Base-by-base conservation (phyloP, 1,140 invertebrate genomes). In the Subanguina moxae region DNA sequence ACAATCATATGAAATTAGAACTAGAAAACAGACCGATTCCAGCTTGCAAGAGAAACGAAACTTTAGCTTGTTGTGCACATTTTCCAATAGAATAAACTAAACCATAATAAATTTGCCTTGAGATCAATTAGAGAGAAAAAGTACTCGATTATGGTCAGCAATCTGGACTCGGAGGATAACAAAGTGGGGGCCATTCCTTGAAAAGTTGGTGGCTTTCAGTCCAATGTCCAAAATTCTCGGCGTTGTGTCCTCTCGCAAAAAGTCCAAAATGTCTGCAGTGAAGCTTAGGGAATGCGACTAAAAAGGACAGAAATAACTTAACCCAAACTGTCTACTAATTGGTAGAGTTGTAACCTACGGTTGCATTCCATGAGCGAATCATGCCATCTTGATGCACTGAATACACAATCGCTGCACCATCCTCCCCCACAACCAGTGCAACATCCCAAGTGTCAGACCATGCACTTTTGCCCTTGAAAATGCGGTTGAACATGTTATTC, bases 391-490 rank as follows among this genome's bases (percentile, higher is more conserved):
- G 58, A 25, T 61, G 58, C 1, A 61, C 28, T 19, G n/a, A 21
- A 43, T 61, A 61, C 32, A 38, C 32, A 43, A 7, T 61, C 5
- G 28, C 28, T 13, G n/a, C 38, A 5, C 58, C 58, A 19, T 21
- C 58, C 5, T 13, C n/a, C 1, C 1, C 28, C n/a, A 21, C 28
- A 30, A n/a, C 58, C 19, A 58, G 11, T 23, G 57, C 23, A 11
- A 61, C 28, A 28, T 61, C 58, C 28, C 28, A 30, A 19, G 58
- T 61, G 38, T 61, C 38, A 7, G 58, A 61, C 58, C 28, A 61
- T 7, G 58, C 58, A 28, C 38, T 61, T 58, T 61, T 21, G 28
- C 58, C 58, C n/a, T 61, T 61, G 28, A 30, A 61, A 19, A 61
- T 32, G 3, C 58, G 58, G 28, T 61, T 30, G 28, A 61, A 61